Percentiles rank a stretch among this genome's conserved stretches.
These are phyloP conservation scores for Drosophila meridionalis DNA, from an alignment of 2,888 invertebrate species.

Conservation along the genomic window DNA sequence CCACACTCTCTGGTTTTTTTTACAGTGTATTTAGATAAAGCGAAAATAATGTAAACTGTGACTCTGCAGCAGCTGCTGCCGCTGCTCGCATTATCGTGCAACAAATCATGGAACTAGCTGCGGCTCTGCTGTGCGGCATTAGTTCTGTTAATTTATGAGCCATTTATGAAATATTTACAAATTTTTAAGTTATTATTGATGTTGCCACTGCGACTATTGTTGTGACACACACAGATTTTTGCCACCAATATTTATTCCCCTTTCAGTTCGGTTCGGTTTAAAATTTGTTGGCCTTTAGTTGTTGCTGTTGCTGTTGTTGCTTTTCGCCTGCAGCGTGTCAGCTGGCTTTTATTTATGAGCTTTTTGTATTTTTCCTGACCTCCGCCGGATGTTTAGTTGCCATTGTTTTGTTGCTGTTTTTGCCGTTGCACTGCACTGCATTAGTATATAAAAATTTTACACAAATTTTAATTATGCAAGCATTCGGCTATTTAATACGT, in stretches of 20 bases:
- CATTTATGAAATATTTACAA: constrained; percentile 80
- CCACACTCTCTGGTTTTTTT: constrained; percentile 37
- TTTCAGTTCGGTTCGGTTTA: constrained; percentile 14
- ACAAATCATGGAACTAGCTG: constrained; percentile 65
- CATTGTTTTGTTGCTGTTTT: constrained; percentile 36
- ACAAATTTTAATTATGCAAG: constrained; percentile 63
- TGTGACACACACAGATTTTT: constrained; percentile 51
- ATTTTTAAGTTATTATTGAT: constrained; percentile 75
- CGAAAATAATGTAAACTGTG: constrained; percentile 74
- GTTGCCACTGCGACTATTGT: constrained; percentile 20
- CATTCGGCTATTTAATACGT: constrained; percentile 61
- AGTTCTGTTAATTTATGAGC: constrained; percentile 80
- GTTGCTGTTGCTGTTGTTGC: background rate
- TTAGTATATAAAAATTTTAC: constrained; percentile 43
- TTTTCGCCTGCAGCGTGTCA: constrained; percentile 62
- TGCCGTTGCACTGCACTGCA: constrained; percentile 20
- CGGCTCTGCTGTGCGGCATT: constrained; percentile 59
- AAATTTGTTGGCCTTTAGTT: constrained; percentile 16
- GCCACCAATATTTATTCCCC: constrained; percentile 51
- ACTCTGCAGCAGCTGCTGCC: constrained; percentile 64
- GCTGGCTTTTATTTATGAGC: constrained; percentile 72
- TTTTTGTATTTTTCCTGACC: constrained; percentile 59
- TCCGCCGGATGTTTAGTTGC: constrained; percentile 79
- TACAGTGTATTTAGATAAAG: constrained; percentile 75
- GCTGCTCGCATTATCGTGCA: constrained; percentile 72